Evolutionary conservation across 2,797 vertebrate genomes (phyloP).

Genomic region (Danio choprae): DNA sequence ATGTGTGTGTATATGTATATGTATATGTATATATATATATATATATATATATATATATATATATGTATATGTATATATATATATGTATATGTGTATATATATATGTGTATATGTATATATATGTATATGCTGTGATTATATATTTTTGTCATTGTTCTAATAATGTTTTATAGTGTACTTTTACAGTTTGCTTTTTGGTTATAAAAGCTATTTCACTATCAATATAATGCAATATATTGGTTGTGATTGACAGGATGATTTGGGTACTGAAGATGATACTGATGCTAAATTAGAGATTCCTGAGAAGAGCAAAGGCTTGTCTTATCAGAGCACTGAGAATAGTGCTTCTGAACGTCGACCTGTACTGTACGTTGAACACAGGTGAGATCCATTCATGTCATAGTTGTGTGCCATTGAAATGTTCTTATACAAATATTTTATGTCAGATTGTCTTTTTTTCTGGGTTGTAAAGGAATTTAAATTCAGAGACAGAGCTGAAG

Average conservation of each 20-base stretch:
- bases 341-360: conserved; percentile 76
- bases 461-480: conserved; percentile 85
- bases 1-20: too few relatives aligned
- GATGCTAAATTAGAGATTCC: conserved; percentile 88
- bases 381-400: conserved; percentile 73
- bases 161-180: too few relatives aligned
- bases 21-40: too few relatives aligned
- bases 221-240: too few relatives aligned
- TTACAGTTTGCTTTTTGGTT: too few relatives aligned
- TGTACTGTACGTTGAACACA: conserved; percentile 91
- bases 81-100: too few relatives aligned
- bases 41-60: too few relatives aligned
- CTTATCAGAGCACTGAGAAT: conserved; percentile 73
- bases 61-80: too few relatives aligned
- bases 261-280: conserved; percentile 80
- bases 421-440: neutral
- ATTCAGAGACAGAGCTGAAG: conserved; percentile 95
- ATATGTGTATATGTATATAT: too few relatives aligned
- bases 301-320: conserved; percentile 78
- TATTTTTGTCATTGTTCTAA: too few relatives aligned
- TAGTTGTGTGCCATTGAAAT: neutral
- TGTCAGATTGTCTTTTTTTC: conserved; percentile 19
- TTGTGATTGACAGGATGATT: conserved; percentile 68
- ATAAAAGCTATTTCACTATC: too few relatives aligned
- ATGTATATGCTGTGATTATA: too few relatives aligned